Evolutionary conservation across 2,888 invertebrate species (phyloP), one percentile per base, ranked within the genome.

Genomic region (Amaurobius ferox): DNA sequence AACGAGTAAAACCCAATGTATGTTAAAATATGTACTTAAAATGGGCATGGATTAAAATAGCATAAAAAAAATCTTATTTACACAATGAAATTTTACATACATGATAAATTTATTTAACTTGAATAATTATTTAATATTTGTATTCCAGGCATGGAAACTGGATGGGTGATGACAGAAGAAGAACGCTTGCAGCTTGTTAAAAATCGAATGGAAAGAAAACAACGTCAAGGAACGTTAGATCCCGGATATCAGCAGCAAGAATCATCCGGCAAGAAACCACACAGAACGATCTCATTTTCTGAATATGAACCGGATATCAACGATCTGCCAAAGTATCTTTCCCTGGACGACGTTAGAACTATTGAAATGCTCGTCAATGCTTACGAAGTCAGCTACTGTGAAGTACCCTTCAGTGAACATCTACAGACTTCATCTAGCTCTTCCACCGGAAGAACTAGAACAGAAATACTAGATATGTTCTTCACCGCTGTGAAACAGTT

Each of bases 111-210:
- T n/a, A n/a, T n/a, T n/a, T n/a, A n/a, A n/a, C n/a, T n/a, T n/a
- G n/a, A n/a, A n/a, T n/a, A n/a, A n/a, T n/a, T n/a, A n/a, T n/a
- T n/a, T n/a, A n/a, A n/a, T n/a, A n/a, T n/a, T n/a, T n/a, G n/a
- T 13, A 11, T 64, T 26, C 0, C 11, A 85, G 83, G 83, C 32
- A 91, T 91, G 91, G 91, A 91, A 88, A 91, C 90, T 66, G 89
- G 90, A 35, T 91, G 91, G 91, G 91, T 91, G 35, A 91, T 91
- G 91, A 90, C 90, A 13, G 91, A 91, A 66, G 90, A 90, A 35
- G 91, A 91, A 85, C 87, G 91, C 32, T 80, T 89, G 44, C 89
- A 89, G 72, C 88, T 91, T 66, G 89, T 90, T 66, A 90, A 88
- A 70, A 87, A 74, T 28, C 87, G 90, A 66, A 79, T 89, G 85